Conservation (phyloP, 2,113 vertebrate species). For the Paralichthys olivaceus region DNA sequence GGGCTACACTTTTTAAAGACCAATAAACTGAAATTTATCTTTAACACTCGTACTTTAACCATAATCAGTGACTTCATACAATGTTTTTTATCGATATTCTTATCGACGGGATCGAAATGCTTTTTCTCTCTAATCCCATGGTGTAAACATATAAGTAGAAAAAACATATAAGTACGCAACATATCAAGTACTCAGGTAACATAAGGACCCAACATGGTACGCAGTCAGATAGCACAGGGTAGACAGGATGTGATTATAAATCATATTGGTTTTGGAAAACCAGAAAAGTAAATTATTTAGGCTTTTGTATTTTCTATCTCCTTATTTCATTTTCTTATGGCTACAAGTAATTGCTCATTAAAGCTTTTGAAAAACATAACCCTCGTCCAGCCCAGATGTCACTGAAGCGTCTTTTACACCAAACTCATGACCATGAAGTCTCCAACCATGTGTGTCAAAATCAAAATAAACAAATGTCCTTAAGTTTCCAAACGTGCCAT, state of each 20-base stretch:
- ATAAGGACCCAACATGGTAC: too few relatives aligned
- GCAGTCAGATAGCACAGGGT: too few relatives aligned
- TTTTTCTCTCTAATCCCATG: too few relatives aligned
- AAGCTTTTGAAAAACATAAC: not conserved
- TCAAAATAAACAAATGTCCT: not conserved
- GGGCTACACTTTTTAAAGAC: not conserved
- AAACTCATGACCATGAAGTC: not conserved
- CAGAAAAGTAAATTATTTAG: not conserved
- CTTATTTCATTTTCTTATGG: not conserved
- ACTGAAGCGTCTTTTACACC: not conserved
- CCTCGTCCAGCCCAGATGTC: not conserved
- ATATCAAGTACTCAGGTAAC: too few relatives aligned
- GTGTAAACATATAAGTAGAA: too few relatives aligned
- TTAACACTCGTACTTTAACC: not conserved
- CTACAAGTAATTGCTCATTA: not conserved
- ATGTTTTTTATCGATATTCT: not conserved
- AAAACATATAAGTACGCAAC: too few relatives aligned
- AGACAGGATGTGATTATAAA: too few relatives aligned
- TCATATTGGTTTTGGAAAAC: too few relatives aligned
- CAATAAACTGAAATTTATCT: not conserved
- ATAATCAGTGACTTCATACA: not conserved
- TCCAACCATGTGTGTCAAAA: not conserved
- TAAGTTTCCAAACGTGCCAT: slow-evolving; percentile 10
- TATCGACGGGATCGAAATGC: too few relatives aligned
- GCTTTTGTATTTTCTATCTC: not conserved